Base-by-base conservation (phyloP, 2,113 vertebrate genomes). In the Pseudolaguvia tuberculata region DNA sequence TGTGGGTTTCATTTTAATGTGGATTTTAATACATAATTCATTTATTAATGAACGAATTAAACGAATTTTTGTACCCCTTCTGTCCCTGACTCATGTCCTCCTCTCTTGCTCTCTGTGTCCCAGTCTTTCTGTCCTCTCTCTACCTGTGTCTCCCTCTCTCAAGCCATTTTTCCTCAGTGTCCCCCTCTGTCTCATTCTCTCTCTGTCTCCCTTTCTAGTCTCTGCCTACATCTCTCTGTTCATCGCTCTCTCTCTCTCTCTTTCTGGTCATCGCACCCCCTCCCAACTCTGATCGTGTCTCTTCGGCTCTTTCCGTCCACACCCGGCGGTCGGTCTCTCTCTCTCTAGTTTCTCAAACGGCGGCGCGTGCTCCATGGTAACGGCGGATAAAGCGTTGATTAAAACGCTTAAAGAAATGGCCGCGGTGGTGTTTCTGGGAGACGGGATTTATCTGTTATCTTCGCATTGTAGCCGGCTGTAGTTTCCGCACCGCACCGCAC, bases 271-370 rank as follows among this genome's bases (percentile, higher is more conserved):
- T 7, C 20, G 5, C 8, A 55, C 31, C 39, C 21, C 27, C 52
- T 27, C 15, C 53, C 9, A 25, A 14, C 35, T 20, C 48, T 81
- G 85, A 13, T 39, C 35, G 61, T 25, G 27, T 21, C 17, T n/a
- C 20, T 27, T 55, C 68, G 68, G 51, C 68, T 55, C 1, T 70
- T 55, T 39, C 29, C 68, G 67, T 13, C 13, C 18, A 52, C 25
- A 31, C 48, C 6, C 66, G 66, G 48, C 47, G 27, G 17, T 14
- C 47, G 27, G 17, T 14, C 67, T 48, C 63, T 14, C 58, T 35
- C 25, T 35, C 31, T 6, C 14, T 29, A 15, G 58, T 31, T n/a
- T 2, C 58, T 58, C 56, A 58, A 23, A 12, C 21, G 25, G 21
- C 21, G 56, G 29, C 18, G 31, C 20, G 17, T 63, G 35, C 20